phyloP scores from a whole-genome alignment of 1,140 invertebrate genomes.

The Aphelenchoides avenae region DNA sequence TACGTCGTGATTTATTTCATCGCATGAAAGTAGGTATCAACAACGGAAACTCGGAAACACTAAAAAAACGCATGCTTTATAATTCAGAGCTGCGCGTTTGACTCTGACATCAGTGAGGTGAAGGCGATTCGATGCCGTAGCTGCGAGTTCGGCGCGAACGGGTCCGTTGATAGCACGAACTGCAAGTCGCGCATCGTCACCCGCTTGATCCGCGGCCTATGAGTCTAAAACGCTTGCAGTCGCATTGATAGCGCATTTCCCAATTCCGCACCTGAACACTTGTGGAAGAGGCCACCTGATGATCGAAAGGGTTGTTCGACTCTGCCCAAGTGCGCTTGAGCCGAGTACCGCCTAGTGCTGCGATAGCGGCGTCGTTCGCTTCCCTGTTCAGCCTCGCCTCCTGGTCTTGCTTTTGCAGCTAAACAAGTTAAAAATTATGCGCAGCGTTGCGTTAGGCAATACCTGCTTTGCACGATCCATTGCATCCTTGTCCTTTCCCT shows the following conservation, averaged over 20 bases:
- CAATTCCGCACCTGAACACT: conserved; percentile 18
- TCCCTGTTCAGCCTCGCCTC: conserved; percentile 37
- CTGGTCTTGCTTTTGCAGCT: conserved; percentile 45
- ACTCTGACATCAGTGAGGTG: too few relatives aligned
- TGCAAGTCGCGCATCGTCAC: conserved; percentile 44
- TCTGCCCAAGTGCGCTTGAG: too few relatives aligned
- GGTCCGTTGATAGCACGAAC: conserved; percentile 22
- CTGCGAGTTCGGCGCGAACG: conserved; percentile 4
- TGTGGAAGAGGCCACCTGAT: conserved; percentile 14
- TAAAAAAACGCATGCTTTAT: too few relatives aligned
- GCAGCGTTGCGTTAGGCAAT: conserved; percentile 1
- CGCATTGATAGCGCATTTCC: neutral
- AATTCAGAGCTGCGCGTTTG: too few relatives aligned
- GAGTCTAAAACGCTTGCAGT: conserved; percentile 27
- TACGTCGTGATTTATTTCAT: too few relatives aligned
- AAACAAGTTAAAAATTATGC: conserved; percentile 1
- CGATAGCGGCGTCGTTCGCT: conserved; percentile 41
- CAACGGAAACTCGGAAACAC: too few relatives aligned
- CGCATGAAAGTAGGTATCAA: too few relatives aligned
- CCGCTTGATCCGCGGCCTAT: conserved; percentile 34
- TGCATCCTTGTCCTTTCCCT: conserved; percentile 39
- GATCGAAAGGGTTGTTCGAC: too few relatives aligned
- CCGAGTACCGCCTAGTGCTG: conserved; percentile 34
- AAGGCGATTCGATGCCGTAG: conserved; percentile 14
- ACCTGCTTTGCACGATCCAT: conserved; percentile 43